These are phyloP conservation scores for Leucoptera coffeella DNA, from an alignment of 2,888 invertebrate genomes.

Conservation along the genomic window DNA sequence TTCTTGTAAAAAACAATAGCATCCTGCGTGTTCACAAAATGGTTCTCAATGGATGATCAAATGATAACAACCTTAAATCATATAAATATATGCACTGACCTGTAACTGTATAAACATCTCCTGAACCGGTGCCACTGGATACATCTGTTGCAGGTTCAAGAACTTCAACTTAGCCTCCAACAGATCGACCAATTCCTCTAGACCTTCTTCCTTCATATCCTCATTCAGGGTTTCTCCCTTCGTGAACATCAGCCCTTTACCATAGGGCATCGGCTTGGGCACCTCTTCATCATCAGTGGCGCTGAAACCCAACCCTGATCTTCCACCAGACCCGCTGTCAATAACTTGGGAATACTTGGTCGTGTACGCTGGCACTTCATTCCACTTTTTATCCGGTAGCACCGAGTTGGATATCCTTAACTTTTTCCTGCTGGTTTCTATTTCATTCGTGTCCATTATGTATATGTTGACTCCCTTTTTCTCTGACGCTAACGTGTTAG, in stretches of 20 bases:
- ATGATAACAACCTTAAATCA: no score
- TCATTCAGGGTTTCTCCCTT: conserved; percentile 47
- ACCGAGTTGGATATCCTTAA: conserved; percentile 39
- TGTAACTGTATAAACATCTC: conserved; percentile 53
- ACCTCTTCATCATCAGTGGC: conserved; percentile 17
- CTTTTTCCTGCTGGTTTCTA: conserved; percentile 23
- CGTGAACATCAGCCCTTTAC: conserved; percentile 31
- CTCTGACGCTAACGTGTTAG: conserved; percentile 10
- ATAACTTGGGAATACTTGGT: conserved; percentile 40
- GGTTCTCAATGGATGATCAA: no score
- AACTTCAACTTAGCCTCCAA: conserved; percentile 49
- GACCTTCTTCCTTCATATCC: conserved; percentile 24
- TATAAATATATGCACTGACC: no score
- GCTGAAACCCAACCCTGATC: conserved; percentile 42
- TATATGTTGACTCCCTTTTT: conserved; percentile 32
- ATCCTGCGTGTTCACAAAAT: no score
- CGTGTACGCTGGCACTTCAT: conserved; percentile 25
- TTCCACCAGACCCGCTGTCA: conserved; percentile 35
- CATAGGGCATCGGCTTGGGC: conserved; percentile 31
- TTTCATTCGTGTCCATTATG: conserved; percentile 17
- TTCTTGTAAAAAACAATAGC: no score
- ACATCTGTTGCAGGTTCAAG: conserved; percentile 37
- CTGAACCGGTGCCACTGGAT: conserved; percentile 41
- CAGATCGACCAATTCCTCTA: conserved; percentile 27
- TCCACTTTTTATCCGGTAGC: conserved; percentile 22